Evolutionary conservation across 2,888 invertebrate species (phyloP), one percentile per base, ranked within the genome.

Genomic region (Stenichneumon culpator): DNA sequence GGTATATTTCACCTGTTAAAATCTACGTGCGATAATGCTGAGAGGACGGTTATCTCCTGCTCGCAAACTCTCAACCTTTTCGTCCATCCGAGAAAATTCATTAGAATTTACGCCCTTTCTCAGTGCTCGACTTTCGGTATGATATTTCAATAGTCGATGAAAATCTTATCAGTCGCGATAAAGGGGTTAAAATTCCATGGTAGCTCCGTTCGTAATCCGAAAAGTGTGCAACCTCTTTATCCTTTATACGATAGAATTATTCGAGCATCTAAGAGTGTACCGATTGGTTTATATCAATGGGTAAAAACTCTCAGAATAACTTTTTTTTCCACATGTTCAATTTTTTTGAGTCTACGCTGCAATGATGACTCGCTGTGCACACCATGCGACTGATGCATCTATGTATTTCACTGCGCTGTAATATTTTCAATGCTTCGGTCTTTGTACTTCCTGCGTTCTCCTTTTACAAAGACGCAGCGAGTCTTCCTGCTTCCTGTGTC

Each of bases 131-230:
- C 68, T 1, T 22, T 44, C 68, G 68, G 69, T 36, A 57, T 19
- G 22, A 2, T 22, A 6, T 54, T 54, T 54, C 2, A 9, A 22
- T 22, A 19, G 22, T 54, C 22, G 7, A 14, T 9, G 54, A 19
- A 0, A 22, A 54, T 54, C 22, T 14, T 54, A 7, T 54, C 22
- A 54, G 54, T 54, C 54, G 52, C 28, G 52, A 70, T 70, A 52
- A 52, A n/a, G 54, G 11, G 19, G 54, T 54, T 54, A 54, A 54
- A 54, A 54, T 54, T 54, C 54, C 22, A 22, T 7, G 3, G 70
- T 16, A n/a, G 54, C 32, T 73, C 39, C 36, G 39, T 57, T 57
- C 16, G 57, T 60, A 73, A 39, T 44, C 39, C 32, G 14, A 54
- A 22, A 54, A 54, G 54, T 54, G 11, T 54, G 19, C 54, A 22